Evolutionary conservation across 2,113 vertebrate genomes (phyloP).

Genomic region (Eublepharis macularius): DNA sequence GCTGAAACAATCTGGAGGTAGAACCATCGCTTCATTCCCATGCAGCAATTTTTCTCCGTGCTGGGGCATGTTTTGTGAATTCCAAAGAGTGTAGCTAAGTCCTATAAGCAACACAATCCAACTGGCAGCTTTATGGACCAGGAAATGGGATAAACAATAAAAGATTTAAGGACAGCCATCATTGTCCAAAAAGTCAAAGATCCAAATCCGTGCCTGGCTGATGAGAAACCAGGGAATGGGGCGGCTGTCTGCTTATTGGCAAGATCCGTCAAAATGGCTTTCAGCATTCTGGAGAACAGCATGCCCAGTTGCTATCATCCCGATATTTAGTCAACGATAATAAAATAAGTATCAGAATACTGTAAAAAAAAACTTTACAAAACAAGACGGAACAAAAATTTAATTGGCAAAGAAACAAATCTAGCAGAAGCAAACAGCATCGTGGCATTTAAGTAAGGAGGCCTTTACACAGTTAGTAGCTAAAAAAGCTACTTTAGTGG

Average conservation of each 20-base stretch:
- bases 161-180: not conserved
- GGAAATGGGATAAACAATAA: not conserved
- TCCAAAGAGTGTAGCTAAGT: not conserved
- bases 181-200: slow-evolving; percentile 2
- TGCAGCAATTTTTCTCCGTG: not conserved
- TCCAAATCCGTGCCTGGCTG: not conserved
- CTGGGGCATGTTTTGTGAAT: not conserved
- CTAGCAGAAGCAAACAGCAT: not conserved
- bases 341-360: not conserved
- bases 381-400: not conserved
- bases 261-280: not conserved
- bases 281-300: not conserved
- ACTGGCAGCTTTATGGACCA: fast-evolving
- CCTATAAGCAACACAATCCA: not conserved
- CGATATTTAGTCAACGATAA: not conserved
- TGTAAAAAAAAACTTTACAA: not conserved
- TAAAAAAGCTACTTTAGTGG: no score
- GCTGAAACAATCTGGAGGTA: not conserved
- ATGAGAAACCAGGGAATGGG: not conserved
- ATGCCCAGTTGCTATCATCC: not conserved
- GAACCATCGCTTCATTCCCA: not conserved
- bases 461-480: not conserved
- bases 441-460: not conserved
- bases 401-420: not conserved
- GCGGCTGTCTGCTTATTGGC: not conserved